Percentiles rank a stretch among this genome's conserved stretches.
These are phyloP conservation scores for Pseudochromis fuscus DNA, from an alignment of 2,797 vertebrate species.

Conservation along the genomic window DNA sequence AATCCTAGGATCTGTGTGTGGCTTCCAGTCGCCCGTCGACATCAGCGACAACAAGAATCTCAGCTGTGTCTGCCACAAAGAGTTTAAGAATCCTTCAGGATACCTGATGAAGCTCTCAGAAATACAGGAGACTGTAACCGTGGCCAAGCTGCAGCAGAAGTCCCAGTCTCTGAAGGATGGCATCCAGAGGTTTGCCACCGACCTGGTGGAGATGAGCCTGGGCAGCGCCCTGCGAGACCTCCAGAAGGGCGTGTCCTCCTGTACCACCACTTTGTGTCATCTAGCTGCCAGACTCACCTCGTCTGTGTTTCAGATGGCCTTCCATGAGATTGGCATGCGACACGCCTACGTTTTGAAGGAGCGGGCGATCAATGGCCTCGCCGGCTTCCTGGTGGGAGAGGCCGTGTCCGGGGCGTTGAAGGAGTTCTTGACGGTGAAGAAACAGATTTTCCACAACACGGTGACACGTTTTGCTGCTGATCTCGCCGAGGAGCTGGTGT, in stretches of 20 bases:
- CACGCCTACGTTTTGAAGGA: constrained; percentile 91
- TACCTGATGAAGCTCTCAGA: constrained; percentile 87
- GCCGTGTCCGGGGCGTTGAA: constrained; percentile 92
- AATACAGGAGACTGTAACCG: constrained; percentile 86
- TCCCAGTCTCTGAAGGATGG: constrained; percentile 91
- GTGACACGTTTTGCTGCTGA: constrained; percentile 93
- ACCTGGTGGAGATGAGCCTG: constrained; percentile 96
- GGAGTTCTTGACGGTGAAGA: constrained; percentile 93
- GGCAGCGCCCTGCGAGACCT: constrained; percentile 95
- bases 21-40: constrained; percentile 84
- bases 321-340: constrained; percentile 95
- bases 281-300: constrained; percentile 94
- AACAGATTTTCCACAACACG: constrained; percentile 94
- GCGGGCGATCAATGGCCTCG: constrained; percentile 91
- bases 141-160: constrained; percentile 87
- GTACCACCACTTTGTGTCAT: constrained; percentile 94
- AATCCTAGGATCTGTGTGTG: constrained; percentile 91
- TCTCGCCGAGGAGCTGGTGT: constrained; percentile 96
- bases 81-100: constrained; percentile 84
- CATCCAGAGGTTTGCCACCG: constrained; percentile 95
- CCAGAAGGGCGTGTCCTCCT: constrained; percentile 94
- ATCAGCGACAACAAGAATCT: constrained; percentile 87
- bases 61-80: constrained; percentile 87
- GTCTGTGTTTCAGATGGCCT: constrained; percentile 97
- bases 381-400: constrained; percentile 93